A percentile compares a stretch with the other conserved stretches of the same genome.
These are phyloP conservation scores for Thalassaphorura encarpata DNA, from an alignment of 1,140 invertebrate species.

Conservation along the genomic window DNA sequence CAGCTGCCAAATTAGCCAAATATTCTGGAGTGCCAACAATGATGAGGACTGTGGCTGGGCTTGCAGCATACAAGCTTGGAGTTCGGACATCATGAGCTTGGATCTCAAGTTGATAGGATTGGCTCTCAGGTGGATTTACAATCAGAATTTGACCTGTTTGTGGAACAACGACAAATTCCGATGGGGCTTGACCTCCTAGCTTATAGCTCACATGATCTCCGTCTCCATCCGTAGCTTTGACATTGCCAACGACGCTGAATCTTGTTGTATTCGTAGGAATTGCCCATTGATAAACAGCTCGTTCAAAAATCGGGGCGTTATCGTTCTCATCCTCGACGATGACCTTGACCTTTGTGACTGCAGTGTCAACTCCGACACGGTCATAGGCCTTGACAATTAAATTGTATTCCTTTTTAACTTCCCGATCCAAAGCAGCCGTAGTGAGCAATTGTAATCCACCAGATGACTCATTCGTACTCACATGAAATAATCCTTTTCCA, in stretches of 20 bases:
- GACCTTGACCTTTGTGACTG: slow-evolving; percentile 58
- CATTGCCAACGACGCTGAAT: slow-evolving; percentile 67
- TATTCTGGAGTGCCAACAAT: slow-evolving; percentile 54
- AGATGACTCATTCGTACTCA: slow-evolving; percentile 49
- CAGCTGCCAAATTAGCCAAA: slow-evolving; percentile 35
- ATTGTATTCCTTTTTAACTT: slow-evolving; percentile 51
- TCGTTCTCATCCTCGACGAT: slow-evolving; percentile 67
- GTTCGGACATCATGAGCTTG: slow-evolving; percentile 68
- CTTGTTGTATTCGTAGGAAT: slow-evolving; percentile 52
- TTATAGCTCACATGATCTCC: slow-evolving; percentile 77
- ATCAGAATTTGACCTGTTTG: slow-evolving; percentile 81
- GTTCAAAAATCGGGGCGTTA: slow-evolving; percentile 16
- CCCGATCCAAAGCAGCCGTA: slow-evolving; percentile 58
- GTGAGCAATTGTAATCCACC: slow-evolving; percentile 59
- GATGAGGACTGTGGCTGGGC: slow-evolving; percentile 60
- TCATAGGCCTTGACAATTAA: slow-evolving; percentile 65
- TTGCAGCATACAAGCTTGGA: slow-evolving; percentile 54
- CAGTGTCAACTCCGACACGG: slow-evolving; percentile 57
- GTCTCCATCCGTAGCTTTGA: slow-evolving; percentile 71
- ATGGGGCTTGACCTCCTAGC: slow-evolving; percentile 60
- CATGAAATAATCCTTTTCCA: slow-evolving; percentile 54
- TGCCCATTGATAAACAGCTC: slow-evolving; percentile 35
- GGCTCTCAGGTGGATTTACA: slow-evolving; percentile 52
- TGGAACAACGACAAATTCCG: slow-evolving; percentile 70
- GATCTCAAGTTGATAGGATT: slow-evolving; percentile 48